Conservation (phyloP, 2,113 vertebrate genomes). For the Centropus bengalensis region DNA sequence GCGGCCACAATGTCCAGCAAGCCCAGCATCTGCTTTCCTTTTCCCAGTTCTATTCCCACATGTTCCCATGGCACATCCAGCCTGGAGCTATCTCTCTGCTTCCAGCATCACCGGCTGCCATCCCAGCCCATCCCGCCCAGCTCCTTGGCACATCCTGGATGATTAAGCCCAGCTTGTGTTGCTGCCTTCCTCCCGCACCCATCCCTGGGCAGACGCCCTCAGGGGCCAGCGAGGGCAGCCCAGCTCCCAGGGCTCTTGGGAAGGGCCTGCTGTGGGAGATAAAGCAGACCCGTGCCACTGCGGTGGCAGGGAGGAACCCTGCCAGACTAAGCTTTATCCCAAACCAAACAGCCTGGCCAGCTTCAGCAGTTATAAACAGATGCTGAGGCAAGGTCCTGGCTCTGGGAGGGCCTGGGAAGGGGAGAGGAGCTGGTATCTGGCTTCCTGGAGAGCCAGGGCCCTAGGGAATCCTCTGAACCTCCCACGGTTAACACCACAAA, state of each 20-base stretch:
- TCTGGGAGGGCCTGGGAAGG: slow-evolving; percentile 59
- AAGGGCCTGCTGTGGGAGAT: slow-evolving; percentile 48
- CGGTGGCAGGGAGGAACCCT: slow-evolving; percentile 58
- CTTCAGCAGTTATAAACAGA: slow-evolving; percentile 64
- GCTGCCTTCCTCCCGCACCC: slow-evolving; percentile 61
- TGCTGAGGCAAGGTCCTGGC: slow-evolving; percentile 46
- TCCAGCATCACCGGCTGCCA: neutral
- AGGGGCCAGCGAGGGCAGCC: neutral
- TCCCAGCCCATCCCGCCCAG: neutral
- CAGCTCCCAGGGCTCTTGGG: slow-evolving; percentile 33
- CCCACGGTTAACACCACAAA: slow-evolving; percentile 31
- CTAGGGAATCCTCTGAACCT: slow-evolving; percentile 29
- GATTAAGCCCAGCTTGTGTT: slow-evolving; percentile 50
- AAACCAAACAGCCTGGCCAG: slow-evolving; percentile 65
- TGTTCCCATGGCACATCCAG: neutral
- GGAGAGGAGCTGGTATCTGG: slow-evolving; percentile 51
- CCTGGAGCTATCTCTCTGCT: neutral
- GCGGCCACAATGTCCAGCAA: neutral
- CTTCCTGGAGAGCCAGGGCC: slow-evolving; percentile 54
- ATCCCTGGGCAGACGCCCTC: neutral
- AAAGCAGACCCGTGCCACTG: slow-evolving; percentile 23
- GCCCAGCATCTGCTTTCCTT: neutral
- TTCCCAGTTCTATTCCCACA: neutral
- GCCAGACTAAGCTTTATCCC: slow-evolving; percentile 56
- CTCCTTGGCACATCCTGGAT: slow-evolving; percentile 31